phyloP scores from a whole-genome alignment of 2,113 vertebrate species.

The Vanacampus margaritifer region DNA sequence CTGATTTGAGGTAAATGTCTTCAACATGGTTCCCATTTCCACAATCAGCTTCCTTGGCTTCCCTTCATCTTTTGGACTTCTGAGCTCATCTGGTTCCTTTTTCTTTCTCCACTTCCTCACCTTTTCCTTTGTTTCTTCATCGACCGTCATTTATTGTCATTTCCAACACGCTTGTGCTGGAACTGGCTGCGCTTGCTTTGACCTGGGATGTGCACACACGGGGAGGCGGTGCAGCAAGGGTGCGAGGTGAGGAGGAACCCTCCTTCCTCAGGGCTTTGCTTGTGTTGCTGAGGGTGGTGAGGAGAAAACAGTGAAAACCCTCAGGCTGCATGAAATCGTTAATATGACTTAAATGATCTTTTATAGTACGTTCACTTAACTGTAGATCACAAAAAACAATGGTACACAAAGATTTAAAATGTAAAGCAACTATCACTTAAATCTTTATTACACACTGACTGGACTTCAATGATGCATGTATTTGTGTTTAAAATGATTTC shows the following conservation, averaged over 20 bases:
- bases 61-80: slow-evolving; percentile 22
- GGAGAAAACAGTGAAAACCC: slow-evolving; percentile 54
- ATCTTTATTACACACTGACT: neutral
- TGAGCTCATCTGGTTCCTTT: slow-evolving; percentile 39
- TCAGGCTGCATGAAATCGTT: slow-evolving; percentile 39
- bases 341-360: neutral
- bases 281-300: slow-evolving; percentile 58
- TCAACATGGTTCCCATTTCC: slow-evolving; percentile 68
- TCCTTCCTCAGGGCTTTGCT: slow-evolving; percentile 77
- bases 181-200: slow-evolving; percentile 58
- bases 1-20: slow-evolving; percentile 77
- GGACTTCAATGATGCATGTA: neutral
- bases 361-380: too few species aligned
- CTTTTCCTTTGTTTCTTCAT: slow-evolving; percentile 25
- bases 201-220: slow-evolving; percentile 65
- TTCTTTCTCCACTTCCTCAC: slow-evolving; percentile 38
- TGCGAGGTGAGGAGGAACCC: slow-evolving; percentile 29
- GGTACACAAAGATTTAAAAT: neutral
- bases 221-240: slow-evolving; percentile 24
- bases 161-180: slow-evolving; percentile 28
- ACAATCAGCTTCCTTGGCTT: slow-evolving; percentile 26
- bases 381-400: neutral
- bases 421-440: neutral
- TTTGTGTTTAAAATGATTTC: slow-evolving; percentile 61
- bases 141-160: slow-evolving; percentile 37